phyloP scores from a whole-genome alignment of 2,888 invertebrate species.

The Ennomos quercinarius region DNA sequence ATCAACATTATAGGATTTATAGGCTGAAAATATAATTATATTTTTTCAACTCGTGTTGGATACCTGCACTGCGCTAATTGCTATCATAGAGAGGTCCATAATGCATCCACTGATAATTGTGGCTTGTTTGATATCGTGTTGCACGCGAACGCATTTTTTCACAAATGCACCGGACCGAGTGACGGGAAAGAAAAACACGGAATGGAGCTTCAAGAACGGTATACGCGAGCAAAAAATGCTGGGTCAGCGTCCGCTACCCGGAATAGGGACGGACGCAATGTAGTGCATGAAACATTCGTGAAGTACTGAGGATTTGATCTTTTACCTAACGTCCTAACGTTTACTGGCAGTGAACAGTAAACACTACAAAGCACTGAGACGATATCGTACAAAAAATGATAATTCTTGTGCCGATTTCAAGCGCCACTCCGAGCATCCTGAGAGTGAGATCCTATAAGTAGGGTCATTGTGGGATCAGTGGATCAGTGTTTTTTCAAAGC shows the following conservation, averaged over 20 bases:
- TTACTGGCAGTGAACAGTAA: too few relatives aligned
- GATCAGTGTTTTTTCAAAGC: too few relatives aligned
- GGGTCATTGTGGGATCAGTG: too few relatives aligned
- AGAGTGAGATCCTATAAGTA: too few relatives aligned
- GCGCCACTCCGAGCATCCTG: too few relatives aligned
- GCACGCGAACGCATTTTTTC: constrained; percentile 70
- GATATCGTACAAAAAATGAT: too few relatives aligned
- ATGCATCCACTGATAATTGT: constrained; percentile 63
- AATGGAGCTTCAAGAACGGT: constrained; percentile 70
- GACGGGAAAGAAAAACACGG: constrained; percentile 66
- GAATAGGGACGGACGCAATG: constrained; percentile 23
- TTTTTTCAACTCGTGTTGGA: constrained; percentile 28
- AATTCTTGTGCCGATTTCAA: too few relatives aligned
- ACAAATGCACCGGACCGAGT: constrained; percentile 67
- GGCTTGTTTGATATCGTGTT: constrained; percentile 56
- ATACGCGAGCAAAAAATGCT: constrained; percentile 50
- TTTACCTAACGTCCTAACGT: too few relatives aligned
- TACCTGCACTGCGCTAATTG: constrained; percentile 46
- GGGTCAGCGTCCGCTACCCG: constrained; percentile 51
- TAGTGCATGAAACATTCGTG: constrained; percentile 1
- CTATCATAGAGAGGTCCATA: constrained; percentile 53
- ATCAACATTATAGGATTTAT: too few relatives aligned
- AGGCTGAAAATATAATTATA: not conserved
- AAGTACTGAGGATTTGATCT: not conserved
- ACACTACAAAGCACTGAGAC: too few relatives aligned